Evolutionary conservation across 1,140 invertebrate genomes (phyloP).

Genomic region (Coboldia fuscipes): DNA sequence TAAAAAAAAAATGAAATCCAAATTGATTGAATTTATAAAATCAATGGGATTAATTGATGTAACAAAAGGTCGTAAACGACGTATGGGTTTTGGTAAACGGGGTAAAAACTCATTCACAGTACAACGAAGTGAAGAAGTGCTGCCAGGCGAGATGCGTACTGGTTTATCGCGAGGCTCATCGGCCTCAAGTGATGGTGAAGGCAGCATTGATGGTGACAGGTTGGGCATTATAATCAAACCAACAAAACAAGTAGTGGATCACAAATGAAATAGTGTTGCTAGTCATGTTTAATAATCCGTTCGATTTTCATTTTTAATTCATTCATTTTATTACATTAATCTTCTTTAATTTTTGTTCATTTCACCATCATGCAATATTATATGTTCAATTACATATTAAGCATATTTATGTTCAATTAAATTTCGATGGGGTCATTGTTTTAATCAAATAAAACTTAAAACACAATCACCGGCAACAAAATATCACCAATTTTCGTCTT

Average conservation of each 20-base stretch:
- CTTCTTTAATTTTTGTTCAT: conserved; percentile 2
- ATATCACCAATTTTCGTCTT: too few species aligned
- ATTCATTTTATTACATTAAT: conserved; percentile 2
- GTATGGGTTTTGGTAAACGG: conserved; percentile 86
- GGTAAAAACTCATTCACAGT: conserved; percentile 87
- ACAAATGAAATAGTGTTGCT: too few species aligned
- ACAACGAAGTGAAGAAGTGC: conserved; percentile 85
- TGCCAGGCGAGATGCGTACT: conserved; percentile 61
- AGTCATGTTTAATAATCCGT: too few species aligned
- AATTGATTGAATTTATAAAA: background rate
- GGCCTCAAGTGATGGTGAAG: conserved; percentile 80
- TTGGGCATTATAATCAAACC: too few species aligned
- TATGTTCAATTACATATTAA: too few species aligned
- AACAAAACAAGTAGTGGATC: too few species aligned
- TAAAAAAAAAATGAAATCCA: too few species aligned
- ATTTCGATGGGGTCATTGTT: too few species aligned
- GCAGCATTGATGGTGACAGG: conserved; percentile 62
- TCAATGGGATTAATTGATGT: background rate
- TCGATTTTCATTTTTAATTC: conserved; percentile 8
- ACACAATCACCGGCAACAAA: too few species aligned
- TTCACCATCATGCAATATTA: background rate
- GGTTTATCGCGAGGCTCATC: conserved; percentile 62
- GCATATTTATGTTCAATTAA: too few species aligned
- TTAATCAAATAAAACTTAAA: too few species aligned
- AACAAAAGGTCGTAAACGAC: conserved; percentile 68